Percentiles rank a stretch among this genome's conserved stretches.
Conservation (phyloP, 2,797 vertebrate species). For the Sparus aurata region DNA sequence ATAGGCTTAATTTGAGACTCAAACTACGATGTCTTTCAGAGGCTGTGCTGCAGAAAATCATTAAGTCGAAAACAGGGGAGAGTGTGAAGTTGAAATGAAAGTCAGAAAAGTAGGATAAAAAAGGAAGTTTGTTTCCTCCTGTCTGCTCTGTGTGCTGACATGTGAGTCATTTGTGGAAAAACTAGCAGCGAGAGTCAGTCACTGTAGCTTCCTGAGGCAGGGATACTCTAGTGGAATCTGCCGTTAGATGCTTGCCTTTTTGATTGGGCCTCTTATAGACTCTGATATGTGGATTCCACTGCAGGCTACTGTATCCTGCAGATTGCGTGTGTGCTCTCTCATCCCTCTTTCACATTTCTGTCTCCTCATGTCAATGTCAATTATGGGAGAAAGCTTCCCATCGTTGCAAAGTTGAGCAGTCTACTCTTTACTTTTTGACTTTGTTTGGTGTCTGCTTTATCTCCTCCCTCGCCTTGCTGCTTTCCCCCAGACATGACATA, state of each 20-base stretch:
- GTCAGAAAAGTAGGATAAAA: constrained; percentile 55
- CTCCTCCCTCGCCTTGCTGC: constrained; percentile 34
- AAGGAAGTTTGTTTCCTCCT: constrained; percentile 32
- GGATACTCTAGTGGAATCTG: constrained; percentile 56
- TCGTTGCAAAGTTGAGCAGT: constrained; percentile 53
- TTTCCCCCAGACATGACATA: constrained; percentile 75
- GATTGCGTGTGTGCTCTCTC: constrained; percentile 59
- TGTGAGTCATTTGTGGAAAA: constrained; percentile 41
- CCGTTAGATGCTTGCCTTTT: constrained; percentile 62
- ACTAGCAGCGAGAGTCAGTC: constrained; percentile 31
- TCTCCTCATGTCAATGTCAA: constrained; percentile 64
- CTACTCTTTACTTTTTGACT: constrained; percentile 67
- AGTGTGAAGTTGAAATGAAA: constrained; percentile 74
- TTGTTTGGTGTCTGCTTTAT: constrained; percentile 63
- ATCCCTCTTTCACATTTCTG: constrained; percentile 56
- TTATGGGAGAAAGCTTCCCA: constrained; percentile 46
- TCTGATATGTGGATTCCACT: constrained; percentile 66
- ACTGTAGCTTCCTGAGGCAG: constrained; percentile 44
- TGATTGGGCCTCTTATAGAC: constrained; percentile 63
- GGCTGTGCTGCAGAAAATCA: constrained; percentile 53
- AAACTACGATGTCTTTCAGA: constrained; percentile 49
- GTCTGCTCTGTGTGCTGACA: constrained; percentile 31
- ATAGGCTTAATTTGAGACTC: constrained; percentile 65
- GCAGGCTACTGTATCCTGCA: constrained; percentile 55
- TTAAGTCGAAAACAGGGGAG: constrained; percentile 39